Evolutionary conservation across 2,113 vertebrate species (phyloP).

Genomic region (Cyprinodon variegatus): DNA sequence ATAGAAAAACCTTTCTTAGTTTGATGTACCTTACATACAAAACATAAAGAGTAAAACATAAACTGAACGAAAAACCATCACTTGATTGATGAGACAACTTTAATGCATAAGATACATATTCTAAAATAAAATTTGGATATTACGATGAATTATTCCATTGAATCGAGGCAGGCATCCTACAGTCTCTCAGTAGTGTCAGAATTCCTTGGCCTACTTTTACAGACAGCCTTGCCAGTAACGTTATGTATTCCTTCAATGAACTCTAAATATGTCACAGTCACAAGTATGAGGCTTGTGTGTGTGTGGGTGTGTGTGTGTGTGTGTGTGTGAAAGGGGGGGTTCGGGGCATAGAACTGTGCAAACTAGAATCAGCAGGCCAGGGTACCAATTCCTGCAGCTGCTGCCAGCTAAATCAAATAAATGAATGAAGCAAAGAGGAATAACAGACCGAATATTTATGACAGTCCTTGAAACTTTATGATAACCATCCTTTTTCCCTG

Average conservation of each 20-base stretch:
- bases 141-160: constrained; percentile 66
- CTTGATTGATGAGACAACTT: constrained; percentile 47
- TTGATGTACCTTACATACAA: constrained; percentile 24
- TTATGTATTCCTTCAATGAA: constrained; percentile 70
- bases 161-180: constrained; percentile 60
- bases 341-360: constrained; percentile 41
- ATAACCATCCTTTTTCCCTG: constrained; percentile 51
- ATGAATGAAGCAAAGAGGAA: constrained; percentile 63
- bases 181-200: constrained; percentile 68
- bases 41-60: constrained; percentile 31
- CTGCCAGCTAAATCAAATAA: constrained; percentile 60
- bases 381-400: constrained; percentile 39
- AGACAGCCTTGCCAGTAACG: constrained; percentile 67
- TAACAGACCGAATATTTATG: constrained; percentile 74
- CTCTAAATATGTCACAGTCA: constrained; percentile 74
- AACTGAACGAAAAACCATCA: constrained; percentile 40
- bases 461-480: constrained; percentile 61
- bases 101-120: constrained; percentile 53
- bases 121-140: constrained; percentile 64
- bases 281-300: constrained; percentile 19
- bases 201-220: constrained; percentile 69
- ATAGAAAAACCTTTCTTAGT: constrained; percentile 8
- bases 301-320: too few relatives aligned
- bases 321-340: constrained; percentile 38
- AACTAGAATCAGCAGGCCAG: constrained; percentile 37